Evolutionary conservation across 2,797 vertebrate genomes (phyloP).

Genomic region (Silurus aristotelis): DNA sequence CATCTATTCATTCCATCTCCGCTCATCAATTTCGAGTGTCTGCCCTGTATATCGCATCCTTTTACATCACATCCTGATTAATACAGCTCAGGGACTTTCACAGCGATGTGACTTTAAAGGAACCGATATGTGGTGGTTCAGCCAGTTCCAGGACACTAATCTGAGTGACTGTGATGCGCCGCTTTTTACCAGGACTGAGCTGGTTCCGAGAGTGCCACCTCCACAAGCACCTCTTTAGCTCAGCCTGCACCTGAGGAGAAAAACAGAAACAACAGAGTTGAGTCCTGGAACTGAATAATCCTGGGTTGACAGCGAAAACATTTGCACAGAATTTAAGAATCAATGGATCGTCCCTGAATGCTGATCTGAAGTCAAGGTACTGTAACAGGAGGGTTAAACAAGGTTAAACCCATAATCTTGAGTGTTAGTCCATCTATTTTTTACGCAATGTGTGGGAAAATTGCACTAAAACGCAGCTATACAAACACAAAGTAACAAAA

Average conservation of each 20-base stretch:
- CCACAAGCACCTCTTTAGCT: slow-evolving; percentile 78
- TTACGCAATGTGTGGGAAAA: no score
- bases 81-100: slow-evolving; percentile 59
- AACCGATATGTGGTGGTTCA: slow-evolving; percentile 66
- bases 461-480: no score
- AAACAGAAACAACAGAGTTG: not conserved
- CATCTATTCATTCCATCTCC: not conserved
- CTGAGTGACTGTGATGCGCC: slow-evolving; percentile 72
- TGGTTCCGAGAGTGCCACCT: slow-evolving; percentile 76
- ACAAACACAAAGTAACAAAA: no score
- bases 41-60: not conserved
- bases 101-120: slow-evolving; percentile 71
- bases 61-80: not conserved
- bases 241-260: slow-evolving; percentile 78
- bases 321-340: not conserved
- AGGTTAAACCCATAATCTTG: no score
- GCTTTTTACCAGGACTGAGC: slow-evolving; percentile 71
- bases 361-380: not conserved
- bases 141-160: slow-evolving; percentile 70
- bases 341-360: not conserved
- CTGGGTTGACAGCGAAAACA: not conserved
- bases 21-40: not conserved
- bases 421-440: no score
- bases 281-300: not conserved
- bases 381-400: not conserved